Evolutionary conservation across 1,140 invertebrate genomes (phyloP).

Genomic region (Antheraea mylitta): DNA sequence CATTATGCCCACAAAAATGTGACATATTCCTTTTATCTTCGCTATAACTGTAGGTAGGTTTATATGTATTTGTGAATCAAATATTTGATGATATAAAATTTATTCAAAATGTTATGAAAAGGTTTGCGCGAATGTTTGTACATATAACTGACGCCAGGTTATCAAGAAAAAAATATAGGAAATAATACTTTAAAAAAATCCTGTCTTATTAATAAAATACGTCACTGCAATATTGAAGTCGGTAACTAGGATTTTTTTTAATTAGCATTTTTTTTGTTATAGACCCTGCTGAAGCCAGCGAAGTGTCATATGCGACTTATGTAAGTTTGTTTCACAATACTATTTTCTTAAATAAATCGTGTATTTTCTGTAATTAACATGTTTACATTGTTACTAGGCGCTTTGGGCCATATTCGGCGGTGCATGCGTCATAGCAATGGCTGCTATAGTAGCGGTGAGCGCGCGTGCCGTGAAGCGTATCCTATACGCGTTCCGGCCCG

Average conservation of each 20-base stretch:
- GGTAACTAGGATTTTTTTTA: no score
- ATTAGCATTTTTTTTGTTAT: slow-evolving; percentile 20
- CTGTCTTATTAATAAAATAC: no score
- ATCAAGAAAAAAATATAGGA: no score
- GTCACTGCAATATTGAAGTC: no score
- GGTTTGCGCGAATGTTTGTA: not conserved
- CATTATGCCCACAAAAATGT: no score
- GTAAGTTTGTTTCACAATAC: slow-evolving; percentile 29
- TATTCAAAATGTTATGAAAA: not conserved
- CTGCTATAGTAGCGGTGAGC: slow-evolving; percentile 37
- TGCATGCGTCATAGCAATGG: slow-evolving; percentile 41
- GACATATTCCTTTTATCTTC: no score
- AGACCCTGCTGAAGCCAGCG: slow-evolving; percentile 37
- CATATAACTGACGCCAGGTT: not conserved
- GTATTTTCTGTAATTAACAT: not conserved
- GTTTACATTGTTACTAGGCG: slow-evolving; percentile 25
- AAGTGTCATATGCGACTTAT: slow-evolving; percentile 36
- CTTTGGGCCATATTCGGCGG: slow-evolving; percentile 52
- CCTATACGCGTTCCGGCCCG: slow-evolving; percentile 48
- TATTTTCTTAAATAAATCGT: not conserved
- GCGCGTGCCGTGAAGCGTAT: slow-evolving; percentile 49
- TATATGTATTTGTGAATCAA: no score
- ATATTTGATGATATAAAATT: no score
- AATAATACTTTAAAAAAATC: no score
- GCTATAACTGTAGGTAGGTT: no score